Conservation (phyloP, 1,140 invertebrate species). For the Homarus americanus region DNA sequence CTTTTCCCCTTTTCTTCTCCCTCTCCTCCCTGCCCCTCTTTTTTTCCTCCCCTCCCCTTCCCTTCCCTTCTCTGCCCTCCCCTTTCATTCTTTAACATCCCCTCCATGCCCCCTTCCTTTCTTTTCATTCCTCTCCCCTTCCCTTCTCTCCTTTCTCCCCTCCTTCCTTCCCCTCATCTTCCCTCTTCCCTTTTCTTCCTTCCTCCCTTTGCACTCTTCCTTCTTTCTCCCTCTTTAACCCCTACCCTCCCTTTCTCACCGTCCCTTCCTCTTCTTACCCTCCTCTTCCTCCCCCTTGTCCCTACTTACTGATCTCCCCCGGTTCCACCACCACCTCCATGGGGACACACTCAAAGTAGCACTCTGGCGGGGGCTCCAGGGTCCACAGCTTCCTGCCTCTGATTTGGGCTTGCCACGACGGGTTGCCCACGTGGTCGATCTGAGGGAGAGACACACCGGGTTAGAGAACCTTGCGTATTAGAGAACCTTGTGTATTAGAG, state of each 20-base stretch:
- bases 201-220: background rate
- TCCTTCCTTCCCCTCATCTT: background rate
- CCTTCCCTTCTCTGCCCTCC: no score
- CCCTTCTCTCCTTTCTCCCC: background rate
- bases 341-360: conserved; percentile 82
- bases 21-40: no score
- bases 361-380: conserved; percentile 41
- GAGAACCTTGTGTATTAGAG: no score
- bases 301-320: conserved; percentile 92
- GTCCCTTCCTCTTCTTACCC: background rate
- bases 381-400: conserved; percentile 36
- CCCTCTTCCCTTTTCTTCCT: background rate
- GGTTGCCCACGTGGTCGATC: conserved; percentile 54
- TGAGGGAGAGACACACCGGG: background rate
- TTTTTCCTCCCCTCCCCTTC: no score
- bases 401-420: conserved; percentile 47
- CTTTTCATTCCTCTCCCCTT: background rate
- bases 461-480: no score
- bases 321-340: conserved; percentile 87
- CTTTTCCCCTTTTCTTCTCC: no score
- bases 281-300: background rate
- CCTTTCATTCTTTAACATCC: no score
- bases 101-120: background rate
- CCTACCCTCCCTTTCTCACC: background rate
- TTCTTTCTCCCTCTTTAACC: background rate